Evolutionary conservation across 2,113 vertebrate species (phyloP).

Genomic region (Pteronura brasiliensis): DNA sequence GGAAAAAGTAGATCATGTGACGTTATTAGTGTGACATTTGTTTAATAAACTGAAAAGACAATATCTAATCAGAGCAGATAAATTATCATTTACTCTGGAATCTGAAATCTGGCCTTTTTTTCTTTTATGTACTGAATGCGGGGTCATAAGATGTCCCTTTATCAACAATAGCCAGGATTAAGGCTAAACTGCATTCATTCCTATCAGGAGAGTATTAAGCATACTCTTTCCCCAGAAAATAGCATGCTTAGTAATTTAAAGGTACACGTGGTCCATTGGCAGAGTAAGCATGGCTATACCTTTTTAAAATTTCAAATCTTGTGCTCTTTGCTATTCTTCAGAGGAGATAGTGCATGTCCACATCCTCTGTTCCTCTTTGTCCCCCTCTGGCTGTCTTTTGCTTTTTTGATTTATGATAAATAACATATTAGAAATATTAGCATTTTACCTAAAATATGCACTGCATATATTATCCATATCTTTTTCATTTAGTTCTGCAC

Average conservation of each 20-base stretch:
- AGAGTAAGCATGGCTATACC: not conserved
- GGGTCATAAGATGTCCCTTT: not conserved
- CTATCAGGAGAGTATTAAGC: not conserved
- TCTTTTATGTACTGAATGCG: not conserved
- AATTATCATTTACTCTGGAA: not conserved
- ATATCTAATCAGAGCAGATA: not conserved
- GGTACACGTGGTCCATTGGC: not conserved
- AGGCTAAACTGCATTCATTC: not conserved
- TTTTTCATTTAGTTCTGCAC: not conserved
- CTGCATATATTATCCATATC: not conserved
- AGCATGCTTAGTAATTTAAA: not conserved
- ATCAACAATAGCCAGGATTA: not conserved
- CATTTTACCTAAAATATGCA: not conserved
- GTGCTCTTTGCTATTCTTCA: not conserved
- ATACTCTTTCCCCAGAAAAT: not conserved
- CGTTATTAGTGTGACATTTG: not conserved
- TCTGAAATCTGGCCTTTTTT: not conserved
- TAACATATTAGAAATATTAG: not conserved
- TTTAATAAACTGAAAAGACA: not conserved
- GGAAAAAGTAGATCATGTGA: not conserved
- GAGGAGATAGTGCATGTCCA: not conserved
- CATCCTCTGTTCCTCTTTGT: not conserved
- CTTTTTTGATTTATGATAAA: not conserved
- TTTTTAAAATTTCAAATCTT: not conserved
- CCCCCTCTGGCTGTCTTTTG: not conserved